A percentile compares a stretch with the other conserved stretches of the same genome.
Conservation (phyloP, 1,140 invertebrate genomes). For the Drosophila sulfurigaster region DNA sequence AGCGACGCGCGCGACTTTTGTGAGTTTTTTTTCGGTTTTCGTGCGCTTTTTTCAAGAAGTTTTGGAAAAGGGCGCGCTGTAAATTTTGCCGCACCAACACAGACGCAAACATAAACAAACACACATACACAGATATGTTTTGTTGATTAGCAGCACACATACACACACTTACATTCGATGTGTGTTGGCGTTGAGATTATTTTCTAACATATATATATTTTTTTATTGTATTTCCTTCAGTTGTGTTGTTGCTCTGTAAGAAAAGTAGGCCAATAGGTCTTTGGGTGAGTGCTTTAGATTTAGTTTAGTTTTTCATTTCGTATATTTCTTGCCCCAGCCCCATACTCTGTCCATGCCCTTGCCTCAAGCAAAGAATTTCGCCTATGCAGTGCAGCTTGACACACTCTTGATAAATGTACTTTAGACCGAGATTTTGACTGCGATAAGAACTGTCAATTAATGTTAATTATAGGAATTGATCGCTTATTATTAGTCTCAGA, state of each 20-base stretch:
- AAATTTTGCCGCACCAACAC: slow-evolving; percentile 50
- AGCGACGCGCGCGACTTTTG: slow-evolving; percentile 56
- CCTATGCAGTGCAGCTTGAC: not conserved
- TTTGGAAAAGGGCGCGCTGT: slow-evolving; percentile 54
- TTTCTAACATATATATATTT: slow-evolving; percentile 70
- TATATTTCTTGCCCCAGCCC: not conserved
- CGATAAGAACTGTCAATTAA: too few relatives aligned
- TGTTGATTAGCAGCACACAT: slow-evolving; percentile 47
- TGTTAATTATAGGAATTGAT: too few relatives aligned
- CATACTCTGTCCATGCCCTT: slow-evolving; percentile 36
- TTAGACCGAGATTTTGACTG: not conserved
- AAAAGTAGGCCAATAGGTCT: slow-evolving; percentile 83
- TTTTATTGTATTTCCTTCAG: slow-evolving; percentile 67
- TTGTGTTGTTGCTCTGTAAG: slow-evolving; percentile 59
- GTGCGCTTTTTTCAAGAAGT: slow-evolving; percentile 53
- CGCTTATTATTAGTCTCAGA: too few relatives aligned
- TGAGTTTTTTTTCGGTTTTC: slow-evolving; percentile 23
- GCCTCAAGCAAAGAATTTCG: slow-evolving; percentile 10
- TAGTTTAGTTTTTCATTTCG: slow-evolving; percentile 63
- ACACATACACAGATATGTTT: slow-evolving; percentile 12
- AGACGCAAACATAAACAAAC: slow-evolving; percentile 25
- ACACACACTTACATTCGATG: slow-evolving; percentile 39
- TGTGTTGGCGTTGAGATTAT: slow-evolving; percentile 81
- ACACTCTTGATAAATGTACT: not conserved
- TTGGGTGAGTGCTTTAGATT: slow-evolving; percentile 80